Conservation (phyloP, 2,797 vertebrate genomes). For the Onychomys leucogaster region DNA sequence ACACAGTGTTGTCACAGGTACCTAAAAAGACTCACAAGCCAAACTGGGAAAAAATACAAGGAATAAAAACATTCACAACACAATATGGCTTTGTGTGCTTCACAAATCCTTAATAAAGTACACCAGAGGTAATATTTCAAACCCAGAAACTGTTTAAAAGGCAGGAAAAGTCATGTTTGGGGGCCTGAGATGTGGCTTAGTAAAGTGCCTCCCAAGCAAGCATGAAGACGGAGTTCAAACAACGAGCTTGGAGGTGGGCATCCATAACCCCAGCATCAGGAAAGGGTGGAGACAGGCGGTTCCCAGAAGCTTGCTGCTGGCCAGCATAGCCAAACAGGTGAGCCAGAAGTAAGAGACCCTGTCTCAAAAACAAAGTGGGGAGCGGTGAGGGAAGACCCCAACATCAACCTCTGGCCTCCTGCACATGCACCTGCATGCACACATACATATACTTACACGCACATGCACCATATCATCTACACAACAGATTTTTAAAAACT, state of each 20-base stretch:
- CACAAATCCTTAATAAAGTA: constrained; percentile 53
- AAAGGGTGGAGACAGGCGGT: neutral
- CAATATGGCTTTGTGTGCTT: constrained; percentile 49
- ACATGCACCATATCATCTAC: too few species aligned
- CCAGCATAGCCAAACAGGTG: neutral
- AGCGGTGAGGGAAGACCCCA: neutral
- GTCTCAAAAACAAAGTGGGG: neutral
- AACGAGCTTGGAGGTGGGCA: neutral
- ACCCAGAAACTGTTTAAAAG: constrained; percentile 34
- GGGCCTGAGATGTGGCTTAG: neutral
- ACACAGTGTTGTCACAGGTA: neutral
- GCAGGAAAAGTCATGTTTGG: constrained; percentile 7
- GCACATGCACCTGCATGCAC: neutral
- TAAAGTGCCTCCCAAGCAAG: neutral
- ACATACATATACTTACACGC: neutral
- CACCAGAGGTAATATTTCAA: constrained; percentile 17
- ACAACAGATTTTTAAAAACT: neutral
- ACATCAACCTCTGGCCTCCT: neutral
- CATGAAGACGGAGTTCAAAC: neutral
- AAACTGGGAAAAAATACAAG: neutral
- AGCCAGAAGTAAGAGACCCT: neutral
- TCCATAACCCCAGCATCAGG: neutral
- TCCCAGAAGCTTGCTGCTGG: neutral
- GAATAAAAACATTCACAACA: constrained; percentile 22
- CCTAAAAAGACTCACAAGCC: constrained; percentile 46